These are phyloP conservation scores for Actenoides lindsayi DNA, from an alignment of 2,113 vertebrate species.

Conservation along the genomic window DNA sequence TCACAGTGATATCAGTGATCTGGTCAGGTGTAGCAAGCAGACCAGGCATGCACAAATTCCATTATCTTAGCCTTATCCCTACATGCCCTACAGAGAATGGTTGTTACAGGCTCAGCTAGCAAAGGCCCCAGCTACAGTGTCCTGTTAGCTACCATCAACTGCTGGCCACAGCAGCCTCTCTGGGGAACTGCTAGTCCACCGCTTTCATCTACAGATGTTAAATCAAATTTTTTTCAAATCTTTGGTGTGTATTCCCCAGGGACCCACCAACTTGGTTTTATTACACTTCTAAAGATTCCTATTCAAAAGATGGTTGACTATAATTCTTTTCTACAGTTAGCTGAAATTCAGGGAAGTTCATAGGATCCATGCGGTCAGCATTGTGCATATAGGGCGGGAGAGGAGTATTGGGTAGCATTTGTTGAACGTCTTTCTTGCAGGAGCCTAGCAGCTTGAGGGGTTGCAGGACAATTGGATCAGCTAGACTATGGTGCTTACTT, in stretches of 20 bases:
- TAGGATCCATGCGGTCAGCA: neutral
- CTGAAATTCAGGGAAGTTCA: neutral
- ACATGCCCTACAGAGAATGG: constrained; percentile 58
- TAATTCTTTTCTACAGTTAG: neutral
- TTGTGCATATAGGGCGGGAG: neutral
- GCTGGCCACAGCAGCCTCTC: constrained; percentile 43
- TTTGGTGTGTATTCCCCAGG: neutral
- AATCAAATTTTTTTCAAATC: constrained; percentile 43
- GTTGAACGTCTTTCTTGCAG: constrained; percentile 23
- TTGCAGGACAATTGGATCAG: constrained; percentile 22
- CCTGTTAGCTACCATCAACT: constrained; percentile 55
- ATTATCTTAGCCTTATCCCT: constrained; percentile 69
- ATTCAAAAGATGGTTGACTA: neutral
- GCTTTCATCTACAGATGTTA: constrained; percentile 71
- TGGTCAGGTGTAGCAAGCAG: constrained; percentile 56
- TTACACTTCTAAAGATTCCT: neutral
- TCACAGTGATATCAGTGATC: constrained; percentile 44
- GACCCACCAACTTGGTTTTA: neutral
- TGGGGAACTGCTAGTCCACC: constrained; percentile 25
- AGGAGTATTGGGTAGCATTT: neutral
- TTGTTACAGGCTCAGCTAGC: constrained; percentile 10
- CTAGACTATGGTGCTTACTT: neutral
- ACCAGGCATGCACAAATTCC: constrained; percentile 63
- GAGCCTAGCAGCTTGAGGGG: neutral
- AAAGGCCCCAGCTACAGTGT: constrained; percentile 67